Conservation (phyloP, 2,888 invertebrate genomes). For the Drosophila gaucha region DNA sequence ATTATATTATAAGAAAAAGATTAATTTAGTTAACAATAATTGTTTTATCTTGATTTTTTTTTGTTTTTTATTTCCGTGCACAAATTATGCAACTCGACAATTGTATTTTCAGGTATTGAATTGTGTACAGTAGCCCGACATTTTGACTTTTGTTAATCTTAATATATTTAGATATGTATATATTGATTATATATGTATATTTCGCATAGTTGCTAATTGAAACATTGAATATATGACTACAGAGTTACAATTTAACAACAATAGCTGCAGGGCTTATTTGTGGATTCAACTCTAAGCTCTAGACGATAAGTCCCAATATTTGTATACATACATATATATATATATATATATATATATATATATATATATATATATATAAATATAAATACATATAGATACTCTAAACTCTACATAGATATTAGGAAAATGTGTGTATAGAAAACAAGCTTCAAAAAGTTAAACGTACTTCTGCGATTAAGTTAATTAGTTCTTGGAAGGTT, state of each 20-base stretch:
- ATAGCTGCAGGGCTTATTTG: constrained; percentile 71
- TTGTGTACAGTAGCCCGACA: constrained; percentile 70
- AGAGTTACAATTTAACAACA: constrained; percentile 42
- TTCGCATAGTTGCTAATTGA: constrained; percentile 18
- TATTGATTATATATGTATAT: constrained; percentile 8
- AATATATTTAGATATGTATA: constrained; percentile 2
- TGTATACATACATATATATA: constrained; percentile 7
- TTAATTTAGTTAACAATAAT: background rate
- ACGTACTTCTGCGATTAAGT: constrained; percentile 8
- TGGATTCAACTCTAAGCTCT: constrained; percentile 36
- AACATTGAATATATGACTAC: constrained; percentile 25
- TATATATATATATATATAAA: constrained; percentile 17
- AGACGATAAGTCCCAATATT: constrained; percentile 14
- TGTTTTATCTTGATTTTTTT: background rate
- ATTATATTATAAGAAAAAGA: constrained; percentile 16
- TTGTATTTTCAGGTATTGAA: constrained; percentile 18
- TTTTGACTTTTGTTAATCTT: constrained; percentile 4
- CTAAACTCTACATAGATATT: constrained; percentile 23
- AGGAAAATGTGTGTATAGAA: constrained; percentile 23
- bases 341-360: constrained; percentile 13
- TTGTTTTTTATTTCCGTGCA: background rate
- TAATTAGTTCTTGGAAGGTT: constrained; percentile 74
- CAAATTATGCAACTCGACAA: constrained; percentile 72
- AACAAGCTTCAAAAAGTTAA: constrained; percentile 41
- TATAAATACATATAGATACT: too few relatives aligned